Percentiles rank a stretch among this genome's conserved stretches.
These are phyloP conservation scores for Ditylenchus weischeri DNA, from an alignment of 2,888 invertebrate species.

Conservation along the genomic window DNA sequence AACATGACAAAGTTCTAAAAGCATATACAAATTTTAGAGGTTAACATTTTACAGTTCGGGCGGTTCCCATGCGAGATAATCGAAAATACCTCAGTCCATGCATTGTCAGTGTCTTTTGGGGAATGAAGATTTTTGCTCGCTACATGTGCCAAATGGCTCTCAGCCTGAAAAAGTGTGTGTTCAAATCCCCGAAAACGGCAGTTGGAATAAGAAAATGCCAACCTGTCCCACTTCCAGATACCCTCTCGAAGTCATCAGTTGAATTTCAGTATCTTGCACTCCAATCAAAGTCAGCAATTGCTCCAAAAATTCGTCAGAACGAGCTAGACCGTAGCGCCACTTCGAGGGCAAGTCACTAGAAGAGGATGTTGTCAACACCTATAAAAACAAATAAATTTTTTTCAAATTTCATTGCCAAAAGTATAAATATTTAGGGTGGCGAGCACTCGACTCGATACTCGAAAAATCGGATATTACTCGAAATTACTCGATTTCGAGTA, in stretches of 20 bases:
- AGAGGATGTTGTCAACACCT: constrained; percentile 30
- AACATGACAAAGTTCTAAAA: too few relatives aligned
- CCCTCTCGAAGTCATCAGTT: constrained; percentile 31
- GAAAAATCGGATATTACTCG: too few relatives aligned
- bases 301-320: constrained; percentile 34
- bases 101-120: constrained; percentile 54
- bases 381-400: background rate
- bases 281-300: constrained; percentile 25
- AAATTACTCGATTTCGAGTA: too few relatives aligned
- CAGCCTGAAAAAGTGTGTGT: constrained; percentile 7
- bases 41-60: too few relatives aligned
- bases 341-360: constrained; percentile 22
- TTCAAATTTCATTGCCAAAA: too few relatives aligned
- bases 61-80: constrained; percentile 36
- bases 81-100: constrained; percentile 53
- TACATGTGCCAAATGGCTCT: constrained; percentile 23
- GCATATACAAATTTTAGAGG: too few relatives aligned
- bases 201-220: constrained; percentile 13
- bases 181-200: background rate
- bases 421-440: too few relatives aligned
- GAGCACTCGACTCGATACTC: too few relatives aligned
- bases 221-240: constrained; percentile 32
- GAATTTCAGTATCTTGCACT: constrained; percentile 35
- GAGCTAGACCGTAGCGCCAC: constrained; percentile 29
- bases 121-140: constrained; percentile 29